phyloP scores from a whole-genome alignment of 2,797 vertebrate genomes.

The Masticophis lateralis region DNA sequence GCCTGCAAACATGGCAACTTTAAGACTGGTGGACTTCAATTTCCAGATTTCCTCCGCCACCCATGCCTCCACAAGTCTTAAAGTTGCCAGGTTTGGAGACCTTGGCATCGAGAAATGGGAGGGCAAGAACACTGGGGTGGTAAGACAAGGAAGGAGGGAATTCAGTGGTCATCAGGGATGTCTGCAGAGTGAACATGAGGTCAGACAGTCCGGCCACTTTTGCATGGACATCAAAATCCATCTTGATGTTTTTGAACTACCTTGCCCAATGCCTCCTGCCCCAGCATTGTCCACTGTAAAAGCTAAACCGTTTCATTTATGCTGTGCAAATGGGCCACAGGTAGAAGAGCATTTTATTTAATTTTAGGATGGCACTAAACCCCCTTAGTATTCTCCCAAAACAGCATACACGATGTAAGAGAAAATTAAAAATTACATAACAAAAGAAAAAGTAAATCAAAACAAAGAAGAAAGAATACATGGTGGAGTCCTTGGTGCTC shows the following conservation, averaged over 20 bases:
- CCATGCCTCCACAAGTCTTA: not conserved
- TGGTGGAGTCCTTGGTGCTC: not conserved
- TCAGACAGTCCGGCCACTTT: not conserved
- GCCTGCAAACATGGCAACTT: not conserved
- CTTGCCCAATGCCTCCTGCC: not conserved
- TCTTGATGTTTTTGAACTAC: not conserved
- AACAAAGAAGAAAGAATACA: not conserved
- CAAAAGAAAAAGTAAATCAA: not conserved
- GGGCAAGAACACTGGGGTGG: not conserved
- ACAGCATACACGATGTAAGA: not conserved
- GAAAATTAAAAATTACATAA: not conserved
- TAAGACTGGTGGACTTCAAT: not conserved
- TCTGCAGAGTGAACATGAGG: not conserved
- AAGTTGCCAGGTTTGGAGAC: not conserved
- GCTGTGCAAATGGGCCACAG: not conserved
- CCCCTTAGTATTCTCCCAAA: not conserved
- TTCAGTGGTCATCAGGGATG: not conserved
- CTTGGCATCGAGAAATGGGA: not conserved
- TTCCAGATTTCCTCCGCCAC: not conserved
- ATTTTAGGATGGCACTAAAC: not conserved
- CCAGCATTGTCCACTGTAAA: not conserved
- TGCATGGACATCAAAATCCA: not conserved
- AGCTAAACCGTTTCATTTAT: not conserved
- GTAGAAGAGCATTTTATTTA: not conserved
- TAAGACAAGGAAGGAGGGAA: not conserved